Conservation (phyloP, 2,888 invertebrate genomes). For the Hetaerina titia region DNA sequence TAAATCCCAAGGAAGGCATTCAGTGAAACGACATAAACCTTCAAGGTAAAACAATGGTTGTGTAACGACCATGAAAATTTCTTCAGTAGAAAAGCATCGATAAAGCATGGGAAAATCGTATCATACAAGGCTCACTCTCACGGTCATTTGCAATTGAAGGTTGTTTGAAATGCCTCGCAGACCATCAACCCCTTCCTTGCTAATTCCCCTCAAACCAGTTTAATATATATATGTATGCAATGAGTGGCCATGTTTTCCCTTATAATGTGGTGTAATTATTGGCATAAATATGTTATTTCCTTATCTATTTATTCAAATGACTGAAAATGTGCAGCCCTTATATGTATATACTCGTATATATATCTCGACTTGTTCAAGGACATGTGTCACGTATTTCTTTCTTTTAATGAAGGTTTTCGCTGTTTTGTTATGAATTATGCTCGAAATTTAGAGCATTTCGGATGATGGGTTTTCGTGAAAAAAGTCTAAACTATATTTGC, state of each 20-base stretch:
- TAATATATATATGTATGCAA: background rate
- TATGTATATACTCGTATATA: no score
- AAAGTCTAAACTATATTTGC: no score
- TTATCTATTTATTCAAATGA: no score
- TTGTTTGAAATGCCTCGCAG: background rate
- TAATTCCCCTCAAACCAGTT: background rate
- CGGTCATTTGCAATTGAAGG: constrained; percentile 5
- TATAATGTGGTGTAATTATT: background rate
- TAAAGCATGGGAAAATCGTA: background rate
- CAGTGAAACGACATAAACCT: constrained; percentile 1
- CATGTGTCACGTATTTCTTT: no score
- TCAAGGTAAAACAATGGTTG: background rate
- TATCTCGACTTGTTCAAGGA: no score
- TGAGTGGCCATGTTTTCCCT: background rate
- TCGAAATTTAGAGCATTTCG: no score
- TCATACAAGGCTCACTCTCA: background rate
- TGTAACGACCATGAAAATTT: constrained; percentile 22
- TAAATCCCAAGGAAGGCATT: background rate
- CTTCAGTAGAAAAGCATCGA: background rate
- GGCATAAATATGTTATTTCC: background rate
- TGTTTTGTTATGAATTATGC: no score
- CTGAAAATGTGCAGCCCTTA: no score
- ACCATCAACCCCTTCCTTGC: background rate
- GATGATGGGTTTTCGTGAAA: no score
- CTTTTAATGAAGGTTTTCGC: no score